Evolutionary conservation across 2,113 vertebrate genomes (phyloP), one percentile per base, ranked within the genome.

Genomic region (Amphilophus citrinellus): DNA sequence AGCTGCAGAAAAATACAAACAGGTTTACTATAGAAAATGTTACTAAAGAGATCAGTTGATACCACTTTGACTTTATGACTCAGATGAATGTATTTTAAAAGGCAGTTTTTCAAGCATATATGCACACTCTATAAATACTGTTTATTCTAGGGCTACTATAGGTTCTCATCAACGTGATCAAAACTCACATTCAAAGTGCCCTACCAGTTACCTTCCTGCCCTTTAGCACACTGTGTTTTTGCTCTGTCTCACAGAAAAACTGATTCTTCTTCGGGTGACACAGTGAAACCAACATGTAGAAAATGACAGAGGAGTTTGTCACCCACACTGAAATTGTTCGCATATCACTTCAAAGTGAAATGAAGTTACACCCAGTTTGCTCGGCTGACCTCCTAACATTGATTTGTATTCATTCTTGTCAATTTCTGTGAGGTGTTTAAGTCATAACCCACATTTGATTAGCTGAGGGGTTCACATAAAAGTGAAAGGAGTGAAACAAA

Each of bases 261-360:
- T 35, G 39, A 6, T 42, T 63, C 42, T 22, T 59, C 7, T 32
- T 22, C 53, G 79, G 6, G 37, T 68, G 73, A 15, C 24, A 56
- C 24, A 61, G 39, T 78, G 50, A 83, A 76, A 77, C 24, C 32
- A 30, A 39, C 24, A 44, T 78, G 78, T 65, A 39, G 68, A 80
- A 82, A 87, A 80, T 61, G 6, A 86, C 35, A 62, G 66, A 53
- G 44, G 44, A 73, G 56, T 32, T 56, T 58, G 7, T 47, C 66
- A 73, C 47, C 27, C 17, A 73, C 18, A 1, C 27, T 35, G 10
- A 73, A 73, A 56, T 73, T 56, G 47, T 35, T 73, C 47, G 14
- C 44, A 73, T 73, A 53, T 73, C 3, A 53, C 66, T 53, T 53
- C 44, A 8, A 73, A 32, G 66, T 73, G 6, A 73, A 73, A 73